Evolutionary conservation across 2,888 invertebrate genomes (phyloP), one percentile per base, ranked within the genome.

Genomic region (Melieria picta): DNA sequence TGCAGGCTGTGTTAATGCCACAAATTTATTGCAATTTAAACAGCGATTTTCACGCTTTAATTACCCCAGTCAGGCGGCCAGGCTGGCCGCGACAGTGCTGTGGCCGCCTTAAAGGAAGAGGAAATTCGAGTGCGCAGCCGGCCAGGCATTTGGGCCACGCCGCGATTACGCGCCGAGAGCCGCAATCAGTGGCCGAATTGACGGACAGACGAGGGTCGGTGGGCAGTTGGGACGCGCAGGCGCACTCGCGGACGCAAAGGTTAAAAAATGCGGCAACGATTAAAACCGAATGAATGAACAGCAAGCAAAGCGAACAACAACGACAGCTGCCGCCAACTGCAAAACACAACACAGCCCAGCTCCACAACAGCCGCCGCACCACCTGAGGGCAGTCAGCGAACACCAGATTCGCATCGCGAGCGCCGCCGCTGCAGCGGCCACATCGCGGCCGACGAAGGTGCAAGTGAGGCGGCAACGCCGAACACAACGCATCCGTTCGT

Each of bases 11-110:
- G 13, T 13, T 52, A 75, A 74, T 74, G 71, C 80, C 79, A 78
- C 79, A 77, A 82, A 84, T 84, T 84, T 82, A 83, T 82, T 80
- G 77, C 80, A 82, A 84, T 81, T 84, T 83, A 83, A 83, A 82
- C 79, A 80, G 80, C 78, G 81, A 83, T 84, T 83, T 83, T 82
- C 81, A 80, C 84, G 83, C 83, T 84, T 84, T 83, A 83, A 83
- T 84, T 83, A 81, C 80, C 72, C 64, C 68, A 30, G 30, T 30
- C 30, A 30, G 3, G 30, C 30, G 30, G 30, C 3, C 30, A 30
- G 30, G 30, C 30, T 1, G 30, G 1, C 30, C 30, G 30, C 30
- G 2, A 30, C 30, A 30, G 30, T 30, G 30, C 30, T 30, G 30
- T 30, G 30, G 30, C 73, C 58, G 64, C 68, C 50, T 16, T 13